Conservation (phyloP, 2,797 vertebrate genomes). For the Thalassophryne amazonica region DNA sequence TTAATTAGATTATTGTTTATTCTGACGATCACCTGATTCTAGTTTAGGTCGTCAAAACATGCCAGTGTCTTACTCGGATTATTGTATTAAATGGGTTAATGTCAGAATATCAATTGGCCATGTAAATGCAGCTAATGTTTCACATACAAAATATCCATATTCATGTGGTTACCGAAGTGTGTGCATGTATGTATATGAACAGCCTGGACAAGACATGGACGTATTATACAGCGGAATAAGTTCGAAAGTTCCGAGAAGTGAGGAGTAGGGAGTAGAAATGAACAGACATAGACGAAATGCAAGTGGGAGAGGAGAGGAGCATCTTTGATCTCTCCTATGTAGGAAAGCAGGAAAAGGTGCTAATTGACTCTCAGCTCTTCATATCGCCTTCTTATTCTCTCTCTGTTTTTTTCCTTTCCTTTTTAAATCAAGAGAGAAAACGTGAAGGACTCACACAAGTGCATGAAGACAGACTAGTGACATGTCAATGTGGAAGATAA, state of each 20-base stretch:
- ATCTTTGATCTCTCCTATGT: conserved; percentile 72
- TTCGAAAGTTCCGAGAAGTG: conserved; percentile 43
- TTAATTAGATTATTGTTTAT: no score
- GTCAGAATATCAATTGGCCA: no score
- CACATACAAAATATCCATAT: no score
- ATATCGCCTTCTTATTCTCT: conserved; percentile 38
- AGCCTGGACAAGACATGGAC: conserved; percentile 2
- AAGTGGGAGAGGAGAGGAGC: conserved; percentile 10
- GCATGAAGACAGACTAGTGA: conserved; percentile 15
- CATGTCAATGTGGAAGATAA: conserved; percentile 18
- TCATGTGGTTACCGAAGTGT: no score
- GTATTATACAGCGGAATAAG: conserved; percentile 25
- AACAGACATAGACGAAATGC: conserved; percentile 17
- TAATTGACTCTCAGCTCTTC: conserved; percentile 64
- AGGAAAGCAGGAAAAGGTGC: conserved; percentile 55
- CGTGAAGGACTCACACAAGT: conserved; percentile 19
- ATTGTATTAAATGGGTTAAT: no score
- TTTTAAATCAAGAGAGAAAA: conserved; percentile 31
- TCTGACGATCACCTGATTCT: no score
- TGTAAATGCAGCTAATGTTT: no score
- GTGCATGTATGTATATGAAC: not conserved
- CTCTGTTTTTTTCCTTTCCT: conserved; percentile 1
- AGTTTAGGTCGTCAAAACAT: no score
- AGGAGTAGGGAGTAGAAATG: conserved; percentile 34
- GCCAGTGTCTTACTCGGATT: no score